Evolutionary conservation across 2,113 vertebrate genomes (phyloP).

Genomic region (Trichomycterus rosablanca): DNA sequence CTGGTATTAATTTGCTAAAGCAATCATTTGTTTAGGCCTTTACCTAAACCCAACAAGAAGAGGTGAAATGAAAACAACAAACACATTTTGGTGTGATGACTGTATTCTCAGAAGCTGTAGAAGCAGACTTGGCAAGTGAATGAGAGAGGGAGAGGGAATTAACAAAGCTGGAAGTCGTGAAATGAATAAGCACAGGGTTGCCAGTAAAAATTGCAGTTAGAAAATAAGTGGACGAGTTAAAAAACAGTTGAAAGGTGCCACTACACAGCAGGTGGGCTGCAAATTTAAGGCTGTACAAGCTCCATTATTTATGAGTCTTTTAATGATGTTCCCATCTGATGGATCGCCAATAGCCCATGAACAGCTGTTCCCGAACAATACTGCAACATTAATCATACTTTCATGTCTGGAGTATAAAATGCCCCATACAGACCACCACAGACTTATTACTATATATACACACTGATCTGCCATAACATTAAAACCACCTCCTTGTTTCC

Average conservation of each 20-base stretch:
- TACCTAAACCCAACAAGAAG: too few species aligned
- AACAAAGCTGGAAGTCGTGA: background rate
- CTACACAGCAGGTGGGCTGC: constrained; percentile 41
- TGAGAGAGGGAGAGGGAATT: background rate
- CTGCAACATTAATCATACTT: constrained; percentile 24
- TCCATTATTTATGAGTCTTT: constrained; percentile 33
- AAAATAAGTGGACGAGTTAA: background rate
- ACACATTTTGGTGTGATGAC: constrained; percentile 17
- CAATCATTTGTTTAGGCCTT: constrained; percentile 28
- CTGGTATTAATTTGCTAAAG: constrained; percentile 26
- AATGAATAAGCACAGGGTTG: background rate
- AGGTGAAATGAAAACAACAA: constrained; percentile 14
- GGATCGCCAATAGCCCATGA: constrained; percentile 20
- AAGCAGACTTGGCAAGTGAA: constrained; percentile 41
- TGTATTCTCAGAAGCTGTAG: constrained; percentile 28
- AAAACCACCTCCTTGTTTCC: too few species aligned
- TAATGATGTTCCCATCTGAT: constrained; percentile 40
- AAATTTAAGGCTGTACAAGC: constrained; percentile 18
- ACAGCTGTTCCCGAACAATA: constrained; percentile 32
- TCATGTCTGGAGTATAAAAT: too few species aligned
- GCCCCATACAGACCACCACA: too few species aligned
- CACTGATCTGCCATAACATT: too few species aligned
- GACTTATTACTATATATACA: too few species aligned
- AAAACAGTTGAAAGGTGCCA: background rate
- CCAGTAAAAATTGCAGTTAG: background rate